These are phyloP conservation scores for Sebastes goodei DNA, from an alignment of 2,797 vertebrate genomes.

Conservation along the genomic window DNA sequence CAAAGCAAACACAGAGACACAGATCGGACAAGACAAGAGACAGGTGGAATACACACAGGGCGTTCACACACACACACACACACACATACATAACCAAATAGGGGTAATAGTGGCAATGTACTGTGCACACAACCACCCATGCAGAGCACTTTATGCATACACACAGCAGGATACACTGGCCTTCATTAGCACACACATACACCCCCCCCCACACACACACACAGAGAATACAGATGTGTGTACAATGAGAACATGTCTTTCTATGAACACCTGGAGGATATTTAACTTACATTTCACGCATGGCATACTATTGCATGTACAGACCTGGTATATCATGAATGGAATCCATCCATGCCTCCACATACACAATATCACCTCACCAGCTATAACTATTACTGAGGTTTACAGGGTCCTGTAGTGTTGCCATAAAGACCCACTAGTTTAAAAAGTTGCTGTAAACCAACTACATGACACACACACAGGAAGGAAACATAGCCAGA, in stretches of 20 bases:
- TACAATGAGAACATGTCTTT: background rate
- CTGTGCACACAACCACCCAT: conserved; percentile 44
- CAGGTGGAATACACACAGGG: conserved; percentile 65
- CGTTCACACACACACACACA: conserved; percentile 41
- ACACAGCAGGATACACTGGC: conserved; percentile 19
- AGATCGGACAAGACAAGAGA: conserved; percentile 56
- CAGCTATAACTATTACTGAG: background rate
- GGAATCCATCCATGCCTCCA: conserved; percentile 25
- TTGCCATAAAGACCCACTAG: background rate
- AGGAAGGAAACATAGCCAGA: background rate
- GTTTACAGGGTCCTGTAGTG: background rate
- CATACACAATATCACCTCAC: background rate
- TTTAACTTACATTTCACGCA: conserved; percentile 16
- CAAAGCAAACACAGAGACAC: conserved; percentile 63
- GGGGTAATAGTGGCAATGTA: conserved; percentile 15
- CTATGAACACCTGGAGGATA: conserved; percentile 18
- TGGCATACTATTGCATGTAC: conserved; percentile 13
- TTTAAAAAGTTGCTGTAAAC: background rate
- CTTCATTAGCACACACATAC: background rate
- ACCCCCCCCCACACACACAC: background rate
- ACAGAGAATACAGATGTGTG: background rate
- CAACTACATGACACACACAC: background rate
- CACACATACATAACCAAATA: conserved; percentile 5
- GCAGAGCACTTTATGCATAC: background rate
- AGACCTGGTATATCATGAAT: conserved; percentile 12